Percentiles rank a stretch among this genome's conserved stretches.
These are phyloP conservation scores for Myathropa florea DNA, from an alignment of 2,888 invertebrate species.

Conservation along the genomic window DNA sequence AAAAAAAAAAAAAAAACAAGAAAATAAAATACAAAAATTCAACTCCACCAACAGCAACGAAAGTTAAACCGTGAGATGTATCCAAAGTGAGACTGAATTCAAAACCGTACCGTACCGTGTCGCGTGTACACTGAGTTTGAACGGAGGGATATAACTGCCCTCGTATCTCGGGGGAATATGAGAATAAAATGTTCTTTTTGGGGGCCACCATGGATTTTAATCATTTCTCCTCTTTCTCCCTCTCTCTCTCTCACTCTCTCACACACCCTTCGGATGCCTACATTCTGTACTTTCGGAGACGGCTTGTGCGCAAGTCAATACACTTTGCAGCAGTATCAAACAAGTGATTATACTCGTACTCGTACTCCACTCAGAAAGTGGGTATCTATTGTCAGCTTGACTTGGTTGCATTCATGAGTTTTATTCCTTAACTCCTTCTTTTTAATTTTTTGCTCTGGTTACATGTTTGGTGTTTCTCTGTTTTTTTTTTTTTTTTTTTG, in stretches of 20 bases:
- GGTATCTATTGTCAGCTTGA: conserved; percentile 27
- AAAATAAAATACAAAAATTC: neutral
- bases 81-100: neutral
- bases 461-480: conserved; percentile 4
- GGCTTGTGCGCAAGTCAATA: conserved; percentile 59
- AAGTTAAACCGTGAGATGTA: neutral
- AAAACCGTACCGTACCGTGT: conserved; percentile 34
- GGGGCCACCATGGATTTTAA: conserved; percentile 53
- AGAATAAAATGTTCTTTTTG: conserved; percentile 29
- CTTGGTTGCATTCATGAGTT: conserved; percentile 43
- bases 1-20: neutral
- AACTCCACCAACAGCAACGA: neutral
- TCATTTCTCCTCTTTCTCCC: conserved; percentile 41
- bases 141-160: conserved; percentile 62
- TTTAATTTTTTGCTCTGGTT: neutral
- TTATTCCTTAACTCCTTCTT: conserved; percentile 24
- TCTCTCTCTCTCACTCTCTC: neutral
- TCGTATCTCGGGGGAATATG: conserved; percentile 45
- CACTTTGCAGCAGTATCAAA: conserved; percentile 66
- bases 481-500: neutral
- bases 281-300: neutral
- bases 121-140: conserved; percentile 51
- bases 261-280: no score
- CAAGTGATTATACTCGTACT: conserved; percentile 66
- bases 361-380: conserved; percentile 6